Conservation (phyloP, 2,113 vertebrate species). For the Ageneiosus marmoratus region DNA sequence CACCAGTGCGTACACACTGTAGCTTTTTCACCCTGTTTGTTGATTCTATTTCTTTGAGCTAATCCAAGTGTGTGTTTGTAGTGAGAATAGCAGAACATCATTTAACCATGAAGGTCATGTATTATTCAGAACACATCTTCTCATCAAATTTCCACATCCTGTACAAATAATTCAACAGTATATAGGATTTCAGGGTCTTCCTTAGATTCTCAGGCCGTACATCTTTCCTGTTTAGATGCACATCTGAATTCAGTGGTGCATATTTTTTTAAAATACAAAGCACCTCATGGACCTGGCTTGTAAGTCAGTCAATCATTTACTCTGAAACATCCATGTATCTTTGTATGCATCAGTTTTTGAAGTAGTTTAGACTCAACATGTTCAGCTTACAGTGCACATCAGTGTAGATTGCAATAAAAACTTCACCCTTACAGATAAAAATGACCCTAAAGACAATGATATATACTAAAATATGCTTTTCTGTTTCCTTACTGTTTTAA, state of each 20-base stretch:
- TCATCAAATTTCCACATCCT: slow-evolving; percentile 53
- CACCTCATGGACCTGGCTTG: no score
- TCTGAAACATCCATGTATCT: neutral
- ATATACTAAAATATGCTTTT: neutral
- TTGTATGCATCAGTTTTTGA: neutral
- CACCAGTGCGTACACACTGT: neutral
- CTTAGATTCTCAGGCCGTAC: slow-evolving; percentile 26
- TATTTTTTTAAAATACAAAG: neutral
- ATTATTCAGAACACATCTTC: slow-evolving; percentile 66
- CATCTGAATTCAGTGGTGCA: neutral
- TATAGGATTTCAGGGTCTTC: slow-evolving; percentile 48
- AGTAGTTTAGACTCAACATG: neutral
- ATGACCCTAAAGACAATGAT: neutral
- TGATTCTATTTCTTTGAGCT: slow-evolving; percentile 1
- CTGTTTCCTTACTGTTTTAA: neutral
- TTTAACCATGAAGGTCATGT: slow-evolving; percentile 52
- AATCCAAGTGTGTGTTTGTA: slow-evolving; percentile 12
- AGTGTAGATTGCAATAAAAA: neutral
- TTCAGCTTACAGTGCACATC: neutral
- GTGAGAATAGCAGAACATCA: slow-evolving; percentile 33
- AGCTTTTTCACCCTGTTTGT: slow-evolving; percentile 4
- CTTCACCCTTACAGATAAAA: neutral
- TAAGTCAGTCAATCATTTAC: no score
- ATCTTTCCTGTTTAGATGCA: neutral
- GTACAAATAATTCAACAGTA: slow-evolving; percentile 53